Evolutionary conservation across 2,797 vertebrate species (phyloP).

Genomic region (Cynopterus sphinx): DNA sequence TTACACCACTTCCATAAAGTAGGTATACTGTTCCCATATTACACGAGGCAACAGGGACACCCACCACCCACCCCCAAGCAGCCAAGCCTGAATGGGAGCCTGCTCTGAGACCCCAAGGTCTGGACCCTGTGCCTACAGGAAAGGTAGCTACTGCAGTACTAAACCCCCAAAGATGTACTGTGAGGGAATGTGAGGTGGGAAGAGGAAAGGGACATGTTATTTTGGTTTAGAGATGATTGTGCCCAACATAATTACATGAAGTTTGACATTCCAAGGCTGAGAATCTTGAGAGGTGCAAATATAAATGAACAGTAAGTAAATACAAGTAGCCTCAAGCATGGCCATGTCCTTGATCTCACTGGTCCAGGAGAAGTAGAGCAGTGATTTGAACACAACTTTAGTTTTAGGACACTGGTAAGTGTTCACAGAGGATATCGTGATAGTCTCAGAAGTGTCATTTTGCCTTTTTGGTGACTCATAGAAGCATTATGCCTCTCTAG

Average conservation of each 20-base stretch:
- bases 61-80: too few species aligned
- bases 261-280: not conserved
- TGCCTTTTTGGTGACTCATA: not conserved
- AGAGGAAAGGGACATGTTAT: not conserved
- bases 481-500: not conserved
- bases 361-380: not conserved
- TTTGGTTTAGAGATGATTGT: not conserved
- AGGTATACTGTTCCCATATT: not conserved
- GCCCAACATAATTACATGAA: not conserved
- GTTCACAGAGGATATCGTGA: not conserved
- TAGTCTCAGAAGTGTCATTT: not conserved
- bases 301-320: not conserved
- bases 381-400: not conserved
- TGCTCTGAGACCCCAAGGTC: not conserved
- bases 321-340: not conserved
- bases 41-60: not conserved
- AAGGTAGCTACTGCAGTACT: not conserved
- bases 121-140: not conserved
- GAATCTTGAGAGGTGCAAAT: not conserved
- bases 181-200: not conserved
- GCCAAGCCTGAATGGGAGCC: not conserved
- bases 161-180: accelerated
- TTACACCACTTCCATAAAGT: not conserved
- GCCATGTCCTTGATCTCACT: not conserved
- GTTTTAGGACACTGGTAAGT: not conserved